Conservation (phyloP, 2,888 invertebrate genomes). For the Harpalus rufipes region DNA sequence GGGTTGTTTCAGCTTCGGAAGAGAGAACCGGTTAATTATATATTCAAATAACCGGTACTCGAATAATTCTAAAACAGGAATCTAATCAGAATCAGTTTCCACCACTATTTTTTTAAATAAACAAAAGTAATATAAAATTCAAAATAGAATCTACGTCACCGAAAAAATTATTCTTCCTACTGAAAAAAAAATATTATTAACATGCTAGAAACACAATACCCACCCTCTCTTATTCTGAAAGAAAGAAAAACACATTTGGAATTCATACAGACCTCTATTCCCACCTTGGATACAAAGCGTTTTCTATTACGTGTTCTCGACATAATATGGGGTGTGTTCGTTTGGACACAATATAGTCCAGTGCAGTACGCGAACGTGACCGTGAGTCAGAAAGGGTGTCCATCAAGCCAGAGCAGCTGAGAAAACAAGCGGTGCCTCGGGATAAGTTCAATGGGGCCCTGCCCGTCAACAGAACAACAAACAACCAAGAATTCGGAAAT, state of each 20-base stretch:
- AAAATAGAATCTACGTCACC: neutral
- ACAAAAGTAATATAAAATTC: no score
- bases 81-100: no score
- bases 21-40: no score
- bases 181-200: neutral
- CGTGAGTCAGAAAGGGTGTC: constrained; percentile 54
- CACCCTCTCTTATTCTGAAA: neutral
- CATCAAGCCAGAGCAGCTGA: constrained; percentile 54
- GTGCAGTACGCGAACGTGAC: neutral
- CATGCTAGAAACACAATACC: neutral
- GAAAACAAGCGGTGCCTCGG: constrained; percentile 58
- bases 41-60: no score
- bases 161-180: neutral
- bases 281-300: constrained; percentile 21
- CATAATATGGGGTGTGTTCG: constrained; percentile 48
- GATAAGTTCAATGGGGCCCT: constrained; percentile 50
- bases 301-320: constrained; percentile 31
- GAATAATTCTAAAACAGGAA: no score
- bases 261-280: constrained; percentile 1
- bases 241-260: constrained; percentile 2
- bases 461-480: constrained; percentile 64
- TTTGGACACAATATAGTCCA: constrained; percentile 45
- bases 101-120: no score
- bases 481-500: constrained; percentile 64
- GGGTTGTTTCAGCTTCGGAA: no score